A percentile compares a stretch with the other conserved stretches of the same genome.
Conservation (phyloP, 2,797 vertebrate species). For the Spea hammondii region DNA sequence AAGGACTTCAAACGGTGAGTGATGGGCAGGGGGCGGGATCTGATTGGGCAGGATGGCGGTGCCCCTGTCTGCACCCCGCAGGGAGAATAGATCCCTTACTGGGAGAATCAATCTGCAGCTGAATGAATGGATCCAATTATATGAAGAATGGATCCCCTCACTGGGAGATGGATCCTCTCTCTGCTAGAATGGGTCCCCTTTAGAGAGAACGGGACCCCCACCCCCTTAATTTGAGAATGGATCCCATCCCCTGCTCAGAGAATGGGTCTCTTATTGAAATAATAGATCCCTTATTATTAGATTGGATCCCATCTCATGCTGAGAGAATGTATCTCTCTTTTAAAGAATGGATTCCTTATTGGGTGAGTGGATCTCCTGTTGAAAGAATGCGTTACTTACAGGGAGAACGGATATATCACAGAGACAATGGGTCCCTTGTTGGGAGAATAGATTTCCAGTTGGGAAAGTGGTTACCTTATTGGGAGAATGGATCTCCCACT, state of each 20-base stretch:
- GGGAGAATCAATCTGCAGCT: not conserved
- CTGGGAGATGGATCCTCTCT: constrained; percentile 6
- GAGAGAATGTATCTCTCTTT: too few relatives aligned
- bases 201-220: not conserved
- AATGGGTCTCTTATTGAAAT: too few relatives aligned
- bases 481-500: not conserved
- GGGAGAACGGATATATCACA: not conserved
- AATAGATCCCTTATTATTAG: too few relatives aligned
- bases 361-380: not conserved
- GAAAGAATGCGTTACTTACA: not conserved
- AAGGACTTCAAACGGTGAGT: constrained; percentile 46
- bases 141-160: constrained; percentile 2
- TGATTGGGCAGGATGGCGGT: constrained; percentile 3
- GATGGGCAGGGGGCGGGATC: rapidly evolving
- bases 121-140: too few relatives aligned
- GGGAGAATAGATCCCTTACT: not conserved
- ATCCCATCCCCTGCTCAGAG: not conserved
- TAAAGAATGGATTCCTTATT: not conserved
- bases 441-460: too few relatives aligned
- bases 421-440: not conserved
- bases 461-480: not conserved
- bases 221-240: not conserved
- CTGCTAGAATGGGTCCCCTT: not conserved
- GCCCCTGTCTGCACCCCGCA: not conserved
- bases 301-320: too few relatives aligned